Conservation (phyloP, 2,113 vertebrate species). For the Vicugna pacos region DNA sequence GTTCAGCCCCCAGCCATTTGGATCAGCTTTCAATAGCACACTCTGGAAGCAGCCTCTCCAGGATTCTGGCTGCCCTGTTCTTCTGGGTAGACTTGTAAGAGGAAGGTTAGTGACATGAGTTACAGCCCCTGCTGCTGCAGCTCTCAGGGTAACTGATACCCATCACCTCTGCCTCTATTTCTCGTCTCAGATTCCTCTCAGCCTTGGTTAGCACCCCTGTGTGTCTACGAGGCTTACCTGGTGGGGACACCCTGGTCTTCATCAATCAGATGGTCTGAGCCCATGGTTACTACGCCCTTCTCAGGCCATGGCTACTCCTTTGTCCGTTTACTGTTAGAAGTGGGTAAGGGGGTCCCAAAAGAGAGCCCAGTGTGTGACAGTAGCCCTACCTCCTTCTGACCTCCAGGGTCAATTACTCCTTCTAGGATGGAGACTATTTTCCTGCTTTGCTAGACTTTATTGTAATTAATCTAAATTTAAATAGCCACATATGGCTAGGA, state of each 20-base stretch:
- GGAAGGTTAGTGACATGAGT: neutral
- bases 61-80: neutral
- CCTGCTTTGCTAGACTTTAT: neutral
- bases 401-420: neutral
- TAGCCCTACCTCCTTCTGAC: neutral
- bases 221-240: neutral
- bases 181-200: neutral
- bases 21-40: neutral
- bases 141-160: neutral
- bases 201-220: neutral
- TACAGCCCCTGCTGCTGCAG: neutral
- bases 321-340: neutral
- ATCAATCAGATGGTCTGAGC: neutral
- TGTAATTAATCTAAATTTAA: neutral
- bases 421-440: neutral
- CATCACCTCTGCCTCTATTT: neutral
- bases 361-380: neutral
- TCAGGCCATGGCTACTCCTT: neutral
- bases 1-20: neutral
- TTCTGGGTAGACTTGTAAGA: neutral
- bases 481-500: neutral
- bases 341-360: neutral
- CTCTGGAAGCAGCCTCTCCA: neutral
- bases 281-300: neutral
- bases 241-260: neutral